These are phyloP conservation scores for Tachysurus fulvidraco DNA, from an alignment of 2,113 vertebrate species.

Conservation along the genomic window DNA sequence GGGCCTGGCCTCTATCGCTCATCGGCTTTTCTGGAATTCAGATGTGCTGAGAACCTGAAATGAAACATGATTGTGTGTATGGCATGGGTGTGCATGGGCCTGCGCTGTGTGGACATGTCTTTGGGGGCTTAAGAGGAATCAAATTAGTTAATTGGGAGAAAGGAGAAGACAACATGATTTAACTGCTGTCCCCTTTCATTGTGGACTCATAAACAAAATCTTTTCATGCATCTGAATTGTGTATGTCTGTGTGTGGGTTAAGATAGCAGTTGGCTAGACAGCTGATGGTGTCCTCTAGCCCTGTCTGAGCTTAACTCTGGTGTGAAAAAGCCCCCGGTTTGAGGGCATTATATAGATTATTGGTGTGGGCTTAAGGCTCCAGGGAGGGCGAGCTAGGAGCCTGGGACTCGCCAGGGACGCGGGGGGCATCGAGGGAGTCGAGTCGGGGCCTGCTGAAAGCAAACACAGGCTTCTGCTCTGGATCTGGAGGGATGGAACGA, in stretches of 20 bases:
- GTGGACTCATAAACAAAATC: conserved; percentile 59
- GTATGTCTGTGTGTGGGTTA: conserved; percentile 26
- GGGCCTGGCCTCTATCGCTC: conserved; percentile 89
- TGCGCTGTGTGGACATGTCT: conserved; percentile 46
- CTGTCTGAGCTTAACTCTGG: conserved; percentile 74
- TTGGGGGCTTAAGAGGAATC: conserved; percentile 70
- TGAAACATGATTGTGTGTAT: conserved; percentile 87
- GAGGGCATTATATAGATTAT: conserved; percentile 81
- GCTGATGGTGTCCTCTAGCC: conserved; percentile 73
- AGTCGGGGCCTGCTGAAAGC: conserved; percentile 59
- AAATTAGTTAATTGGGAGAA: conserved; percentile 68
- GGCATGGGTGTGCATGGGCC: conserved; percentile 53
- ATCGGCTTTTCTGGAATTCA: conserved; percentile 89
- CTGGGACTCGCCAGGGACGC: conserved; percentile 57
- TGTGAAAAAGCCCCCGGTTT: conserved; percentile 78
- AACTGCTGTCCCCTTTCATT: conserved; percentile 65
- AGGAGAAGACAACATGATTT: conserved; percentile 74
- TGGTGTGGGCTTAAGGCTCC: conserved; percentile 72
- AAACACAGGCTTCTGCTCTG: conserved; percentile 65
- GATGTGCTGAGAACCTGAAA: conserved; percentile 94
- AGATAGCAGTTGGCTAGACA: conserved; percentile 74
- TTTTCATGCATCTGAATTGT: conserved; percentile 26
- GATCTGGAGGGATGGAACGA: conserved; percentile 56
- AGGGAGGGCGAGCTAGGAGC: conserved; percentile 62
- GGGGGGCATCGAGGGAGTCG: conserved; percentile 47